Conservation (phyloP, 1,140 invertebrate species). For the Melanaphis sacchari region DNA sequence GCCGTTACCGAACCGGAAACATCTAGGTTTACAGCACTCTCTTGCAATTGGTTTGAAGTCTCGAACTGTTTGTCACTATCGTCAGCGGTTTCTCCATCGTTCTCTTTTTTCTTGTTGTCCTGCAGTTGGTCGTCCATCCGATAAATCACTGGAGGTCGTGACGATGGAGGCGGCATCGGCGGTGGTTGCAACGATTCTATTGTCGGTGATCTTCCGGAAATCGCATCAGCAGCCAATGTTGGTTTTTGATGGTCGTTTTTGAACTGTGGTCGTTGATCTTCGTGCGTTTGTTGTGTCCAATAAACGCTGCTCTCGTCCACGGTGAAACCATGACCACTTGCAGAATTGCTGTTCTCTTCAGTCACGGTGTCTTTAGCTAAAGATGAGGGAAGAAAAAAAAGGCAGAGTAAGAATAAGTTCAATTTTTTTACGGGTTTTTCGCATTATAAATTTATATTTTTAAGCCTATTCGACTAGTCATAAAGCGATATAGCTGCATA, state of each 20-base stretch:
- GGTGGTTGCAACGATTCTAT: neutral
- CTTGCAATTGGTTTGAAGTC: neutral
- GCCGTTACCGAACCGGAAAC: too few species aligned
- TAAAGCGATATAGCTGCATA: neutral
- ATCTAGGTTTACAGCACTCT: too few species aligned
- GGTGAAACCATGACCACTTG: neutral
- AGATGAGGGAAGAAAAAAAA: neutral
- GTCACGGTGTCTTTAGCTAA: neutral
- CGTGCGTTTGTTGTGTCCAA: constrained; percentile 31
- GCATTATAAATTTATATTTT: neutral
- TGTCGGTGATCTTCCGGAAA: neutral
- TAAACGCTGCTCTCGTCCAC: constrained; percentile 13
- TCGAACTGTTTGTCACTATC: neutral
- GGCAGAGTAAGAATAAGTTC: neutral
- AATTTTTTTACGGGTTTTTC: neutral
- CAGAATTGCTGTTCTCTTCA: neutral
- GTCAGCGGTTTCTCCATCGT: neutral
- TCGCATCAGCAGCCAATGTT: accelerated
- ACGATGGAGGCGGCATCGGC: neutral
- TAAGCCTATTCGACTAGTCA: neutral
- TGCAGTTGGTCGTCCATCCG: constrained; percentile 10
- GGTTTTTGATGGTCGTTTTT: constrained; percentile 36
- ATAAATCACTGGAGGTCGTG: neutral
- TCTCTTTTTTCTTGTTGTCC: neutral
- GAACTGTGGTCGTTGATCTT: constrained; percentile 30